phyloP scores from a whole-genome alignment of 2,797 vertebrate species.

The Botia almorhae region DNA sequence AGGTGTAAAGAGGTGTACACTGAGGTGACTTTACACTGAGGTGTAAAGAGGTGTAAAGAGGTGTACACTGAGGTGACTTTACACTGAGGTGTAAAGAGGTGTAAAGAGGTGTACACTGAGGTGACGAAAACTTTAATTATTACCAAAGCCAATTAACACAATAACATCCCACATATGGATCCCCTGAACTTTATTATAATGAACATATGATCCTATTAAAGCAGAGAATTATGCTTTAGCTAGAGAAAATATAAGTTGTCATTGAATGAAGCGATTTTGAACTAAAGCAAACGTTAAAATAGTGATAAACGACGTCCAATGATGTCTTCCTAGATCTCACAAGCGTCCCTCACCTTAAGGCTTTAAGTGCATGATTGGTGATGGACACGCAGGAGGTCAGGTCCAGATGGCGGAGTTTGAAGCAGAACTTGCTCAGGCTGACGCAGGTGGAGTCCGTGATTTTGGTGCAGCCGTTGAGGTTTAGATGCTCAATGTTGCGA shows the following conservation, averaged over 20 bases:
- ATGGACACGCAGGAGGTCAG: constrained; percentile 94
- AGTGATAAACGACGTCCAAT: not conserved
- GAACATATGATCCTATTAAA: not conserved
- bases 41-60: no score
- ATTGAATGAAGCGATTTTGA: no score
- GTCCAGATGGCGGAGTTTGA: constrained; percentile 93
- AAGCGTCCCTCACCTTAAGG: constrained; percentile 83
- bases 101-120: no score
- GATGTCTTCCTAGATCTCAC: not conserved
- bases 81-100: not conserved
- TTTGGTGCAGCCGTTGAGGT: constrained; percentile 96
- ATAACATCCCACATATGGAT: not conserved
- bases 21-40: no score
- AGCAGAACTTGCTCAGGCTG: constrained; percentile 96
- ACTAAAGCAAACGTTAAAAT: not conserved
- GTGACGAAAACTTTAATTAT: not conserved
- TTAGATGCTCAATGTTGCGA: constrained; percentile 94
- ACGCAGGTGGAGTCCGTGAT: constrained; percentile 96
- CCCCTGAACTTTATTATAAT: not conserved
- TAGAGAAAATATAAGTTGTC: no score
- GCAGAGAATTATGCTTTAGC: not conserved
- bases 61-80: no score
- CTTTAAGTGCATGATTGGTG: constrained; percentile 93
- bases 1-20: no score
- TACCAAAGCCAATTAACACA: not conserved